A percentile compares a stretch with the other conserved stretches of the same genome.
Evolutionary conservation across 1,140 invertebrate species (phyloP).

Genomic region (Drosophila kanapiae): DNA sequence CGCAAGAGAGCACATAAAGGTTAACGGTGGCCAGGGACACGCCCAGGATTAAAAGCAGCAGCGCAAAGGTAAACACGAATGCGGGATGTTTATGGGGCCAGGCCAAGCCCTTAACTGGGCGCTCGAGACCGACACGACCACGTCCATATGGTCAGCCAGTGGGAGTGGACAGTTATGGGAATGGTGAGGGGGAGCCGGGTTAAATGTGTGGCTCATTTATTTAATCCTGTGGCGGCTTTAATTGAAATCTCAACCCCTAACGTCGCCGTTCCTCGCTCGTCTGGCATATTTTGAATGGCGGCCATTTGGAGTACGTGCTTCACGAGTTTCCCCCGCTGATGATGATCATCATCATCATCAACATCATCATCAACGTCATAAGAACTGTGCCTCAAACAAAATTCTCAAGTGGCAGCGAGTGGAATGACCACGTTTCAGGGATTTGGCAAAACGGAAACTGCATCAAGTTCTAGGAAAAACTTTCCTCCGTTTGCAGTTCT

Average conservation of each 20-base stretch:
- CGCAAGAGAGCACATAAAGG: constrained; percentile 49
- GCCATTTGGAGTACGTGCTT: constrained; percentile 76
- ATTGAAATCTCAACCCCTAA: constrained; percentile 74
- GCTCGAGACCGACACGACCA: constrained; percentile 47
- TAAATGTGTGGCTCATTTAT: constrained; percentile 12
- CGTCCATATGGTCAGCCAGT: constrained; percentile 49
- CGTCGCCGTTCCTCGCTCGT: constrained; percentile 35
- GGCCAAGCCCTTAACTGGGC: constrained; percentile 63
- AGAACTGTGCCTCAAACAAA: constrained; percentile 30
- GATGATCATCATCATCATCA: constrained; percentile 6
- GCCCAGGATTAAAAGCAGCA: constrained; percentile 35
- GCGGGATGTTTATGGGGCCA: constrained; percentile 39
- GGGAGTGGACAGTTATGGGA: not conserved
- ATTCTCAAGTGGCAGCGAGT: constrained; percentile 19
- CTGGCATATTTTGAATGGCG: constrained; percentile 49
- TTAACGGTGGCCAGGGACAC: constrained; percentile 60
- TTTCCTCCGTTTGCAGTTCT: constrained; percentile 19
- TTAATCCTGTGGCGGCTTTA: constrained; percentile 65
- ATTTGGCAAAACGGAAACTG: constrained; percentile 46
- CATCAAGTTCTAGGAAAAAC: constrained; percentile 21
- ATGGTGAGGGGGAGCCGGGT: not conserved
- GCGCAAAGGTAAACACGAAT: constrained; percentile 63
- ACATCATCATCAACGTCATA: constrained; percentile 24
- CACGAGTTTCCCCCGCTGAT: constrained; percentile 38
- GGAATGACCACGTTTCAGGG: constrained; percentile 41